These are phyloP conservation scores for Sanderia malayensis DNA, from an alignment of 30 jellyfish, hydroid and myxozoan species.

Conservation along the genomic window DNA sequence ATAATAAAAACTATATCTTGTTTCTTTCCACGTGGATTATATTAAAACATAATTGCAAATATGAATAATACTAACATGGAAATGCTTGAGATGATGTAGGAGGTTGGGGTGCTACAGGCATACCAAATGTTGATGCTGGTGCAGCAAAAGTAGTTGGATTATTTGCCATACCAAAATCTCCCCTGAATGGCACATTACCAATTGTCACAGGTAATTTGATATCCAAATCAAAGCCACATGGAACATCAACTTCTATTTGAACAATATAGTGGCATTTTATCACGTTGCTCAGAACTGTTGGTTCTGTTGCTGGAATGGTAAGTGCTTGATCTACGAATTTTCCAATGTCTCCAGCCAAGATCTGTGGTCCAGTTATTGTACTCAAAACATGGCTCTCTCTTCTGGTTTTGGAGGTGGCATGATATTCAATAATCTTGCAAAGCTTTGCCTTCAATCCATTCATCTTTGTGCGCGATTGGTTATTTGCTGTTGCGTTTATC, in stretches of 20 bases:
- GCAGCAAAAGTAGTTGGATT: too few relatives aligned
- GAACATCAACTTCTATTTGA: constrained; percentile 31
- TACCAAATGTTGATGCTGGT: too few relatives aligned
- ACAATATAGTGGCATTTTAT: constrained; percentile 13
- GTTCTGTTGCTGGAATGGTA: background rate
- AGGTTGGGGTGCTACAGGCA: too few relatives aligned
- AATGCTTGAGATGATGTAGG: too few relatives aligned
- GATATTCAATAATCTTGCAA: background rate
- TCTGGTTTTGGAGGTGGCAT: constrained; percentile 6
- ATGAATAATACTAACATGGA: too few relatives aligned
- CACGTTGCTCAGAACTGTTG: background rate
- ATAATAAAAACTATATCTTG: too few relatives aligned
- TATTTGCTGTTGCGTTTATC: constrained; percentile 17
- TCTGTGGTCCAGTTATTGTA: background rate
- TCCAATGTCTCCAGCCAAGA: background rate
- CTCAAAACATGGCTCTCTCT: background rate
- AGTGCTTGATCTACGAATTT: background rate
- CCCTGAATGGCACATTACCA: constrained; percentile 43
- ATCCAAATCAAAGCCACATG: constrained; percentile 42
- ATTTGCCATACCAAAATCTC: background rate
- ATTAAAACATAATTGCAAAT: too few relatives aligned
- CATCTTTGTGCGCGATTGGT: constrained; percentile 26
- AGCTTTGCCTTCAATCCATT: constrained; percentile 25
- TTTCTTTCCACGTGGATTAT: too few relatives aligned
- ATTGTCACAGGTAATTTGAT: constrained; percentile 23